These are phyloP conservation scores for Myotis vivesi DNA, from an alignment of 2,797 vertebrate genomes.

Conservation along the genomic window DNA sequence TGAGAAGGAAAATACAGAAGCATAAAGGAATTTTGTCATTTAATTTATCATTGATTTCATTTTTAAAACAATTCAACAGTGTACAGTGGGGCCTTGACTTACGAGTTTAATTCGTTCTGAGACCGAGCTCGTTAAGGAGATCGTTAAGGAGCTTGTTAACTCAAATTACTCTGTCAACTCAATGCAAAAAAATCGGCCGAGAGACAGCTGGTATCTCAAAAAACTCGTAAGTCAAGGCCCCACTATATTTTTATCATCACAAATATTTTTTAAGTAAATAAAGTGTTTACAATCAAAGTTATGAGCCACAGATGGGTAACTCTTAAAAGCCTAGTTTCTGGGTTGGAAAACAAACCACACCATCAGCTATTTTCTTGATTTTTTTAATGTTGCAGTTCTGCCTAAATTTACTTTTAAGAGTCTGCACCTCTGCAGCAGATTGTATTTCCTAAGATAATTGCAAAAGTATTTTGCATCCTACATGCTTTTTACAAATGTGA, in stretches of 20 bases:
- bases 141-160: too few species aligned
- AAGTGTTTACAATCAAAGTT: background rate
- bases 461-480: background rate
- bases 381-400: background rate
- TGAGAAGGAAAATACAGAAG: background rate
- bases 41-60: slow-evolving; percentile 6
- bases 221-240: too few species aligned
- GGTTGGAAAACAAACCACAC: background rate
- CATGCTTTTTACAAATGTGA: background rate
- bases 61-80: background rate
- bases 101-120: too few species aligned
- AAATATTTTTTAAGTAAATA: background rate
- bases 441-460: background rate
- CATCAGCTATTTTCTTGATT: background rate
- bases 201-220: too few species aligned
- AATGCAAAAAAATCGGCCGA: too few species aligned
- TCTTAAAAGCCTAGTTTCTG: background rate
- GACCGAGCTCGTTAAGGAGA: too few species aligned
- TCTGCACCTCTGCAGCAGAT: background rate
- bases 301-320: background rate
- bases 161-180: too few species aligned
- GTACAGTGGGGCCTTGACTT: too few species aligned
- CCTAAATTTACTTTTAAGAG: background rate
- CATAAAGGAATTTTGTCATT: background rate
- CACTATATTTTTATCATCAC: background rate